These are phyloP conservation scores for Cercopithecus neglectus DNA, from an alignment of 2,797 vertebrate genomes.

Conservation along the genomic window DNA sequence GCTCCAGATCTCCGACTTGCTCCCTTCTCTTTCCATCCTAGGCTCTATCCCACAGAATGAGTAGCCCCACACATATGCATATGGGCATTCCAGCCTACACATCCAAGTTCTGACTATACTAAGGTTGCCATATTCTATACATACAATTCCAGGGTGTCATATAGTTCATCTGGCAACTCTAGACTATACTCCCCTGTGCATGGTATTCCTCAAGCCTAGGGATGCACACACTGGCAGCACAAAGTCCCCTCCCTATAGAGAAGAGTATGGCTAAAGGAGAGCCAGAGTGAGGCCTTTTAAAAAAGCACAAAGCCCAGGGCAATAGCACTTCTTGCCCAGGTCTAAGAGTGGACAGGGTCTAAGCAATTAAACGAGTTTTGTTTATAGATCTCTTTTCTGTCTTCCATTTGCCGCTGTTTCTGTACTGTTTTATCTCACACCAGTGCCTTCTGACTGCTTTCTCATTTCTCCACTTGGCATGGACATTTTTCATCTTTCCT, in stretches of 20 bases:
- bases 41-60: background rate
- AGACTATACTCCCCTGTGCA: background rate
- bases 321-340: background rate
- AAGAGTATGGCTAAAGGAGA: background rate
- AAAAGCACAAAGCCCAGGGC: background rate
- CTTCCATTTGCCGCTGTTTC: background rate
- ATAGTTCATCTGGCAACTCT: background rate
- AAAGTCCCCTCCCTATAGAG: background rate
- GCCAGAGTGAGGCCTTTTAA: background rate
- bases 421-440: background rate
- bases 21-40: background rate
- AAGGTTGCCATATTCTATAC: background rate
- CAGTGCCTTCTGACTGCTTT: background rate
- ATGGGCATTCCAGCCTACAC: background rate
- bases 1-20: background rate
- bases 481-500: background rate
- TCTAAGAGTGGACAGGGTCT: background rate
- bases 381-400: constrained; percentile 5
- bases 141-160: background rate
- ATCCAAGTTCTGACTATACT: background rate
- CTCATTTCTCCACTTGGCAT: background rate
- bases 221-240: background rate
- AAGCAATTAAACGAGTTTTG: constrained; percentile 14
- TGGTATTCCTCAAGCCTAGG: background rate
- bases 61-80: background rate